Percentiles rank a stretch among this genome's conserved stretches.
Conservation (phyloP, 2,888 invertebrate species). For the Geophilus truncorum region DNA sequence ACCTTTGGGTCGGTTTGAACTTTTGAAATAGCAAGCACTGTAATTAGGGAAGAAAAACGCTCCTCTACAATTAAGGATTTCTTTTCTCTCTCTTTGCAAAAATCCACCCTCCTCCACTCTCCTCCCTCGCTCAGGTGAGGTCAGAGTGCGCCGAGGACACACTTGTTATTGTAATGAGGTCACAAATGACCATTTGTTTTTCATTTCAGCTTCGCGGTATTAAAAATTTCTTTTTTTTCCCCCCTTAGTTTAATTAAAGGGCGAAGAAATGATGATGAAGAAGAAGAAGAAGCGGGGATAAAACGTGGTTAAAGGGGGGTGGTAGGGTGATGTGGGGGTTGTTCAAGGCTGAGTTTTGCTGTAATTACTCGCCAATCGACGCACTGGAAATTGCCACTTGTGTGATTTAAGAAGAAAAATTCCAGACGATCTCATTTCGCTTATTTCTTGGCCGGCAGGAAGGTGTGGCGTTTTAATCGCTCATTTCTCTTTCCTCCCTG, state of each 20-base stretch:
- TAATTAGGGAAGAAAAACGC: slow-evolving; percentile 27
- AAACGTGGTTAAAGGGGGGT: no score
- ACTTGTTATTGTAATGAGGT: not conserved
- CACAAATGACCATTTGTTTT: slow-evolving; percentile 15
- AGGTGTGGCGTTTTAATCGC: not conserved
- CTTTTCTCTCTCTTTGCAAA: not conserved
- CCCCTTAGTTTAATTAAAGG: not conserved
- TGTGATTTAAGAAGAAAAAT: slow-evolving; percentile 29
- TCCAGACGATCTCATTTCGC: not conserved
- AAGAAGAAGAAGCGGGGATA: not conserved
- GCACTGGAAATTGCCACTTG: slow-evolving; percentile 19
- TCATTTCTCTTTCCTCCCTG: not conserved
- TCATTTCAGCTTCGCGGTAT: not conserved
- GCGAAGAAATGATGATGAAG: not conserved
- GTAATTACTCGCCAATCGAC: slow-evolving; percentile 30
- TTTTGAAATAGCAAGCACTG: slow-evolving; percentile 30
- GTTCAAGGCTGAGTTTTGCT: not conserved
- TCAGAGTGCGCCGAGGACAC: not conserved
- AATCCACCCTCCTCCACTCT: not conserved
- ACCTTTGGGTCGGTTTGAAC: slow-evolving; percentile 28
- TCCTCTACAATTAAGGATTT: slow-evolving; percentile 30
- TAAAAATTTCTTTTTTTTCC: not conserved
- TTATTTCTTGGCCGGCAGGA: not conserved
- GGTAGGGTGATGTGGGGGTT: not conserved
- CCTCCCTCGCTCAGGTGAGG: not conserved